These are phyloP conservation scores for Lepetodrilus schrolli DNA, from an alignment of 2,888 invertebrate genomes.

Conservation along the genomic window DNA sequence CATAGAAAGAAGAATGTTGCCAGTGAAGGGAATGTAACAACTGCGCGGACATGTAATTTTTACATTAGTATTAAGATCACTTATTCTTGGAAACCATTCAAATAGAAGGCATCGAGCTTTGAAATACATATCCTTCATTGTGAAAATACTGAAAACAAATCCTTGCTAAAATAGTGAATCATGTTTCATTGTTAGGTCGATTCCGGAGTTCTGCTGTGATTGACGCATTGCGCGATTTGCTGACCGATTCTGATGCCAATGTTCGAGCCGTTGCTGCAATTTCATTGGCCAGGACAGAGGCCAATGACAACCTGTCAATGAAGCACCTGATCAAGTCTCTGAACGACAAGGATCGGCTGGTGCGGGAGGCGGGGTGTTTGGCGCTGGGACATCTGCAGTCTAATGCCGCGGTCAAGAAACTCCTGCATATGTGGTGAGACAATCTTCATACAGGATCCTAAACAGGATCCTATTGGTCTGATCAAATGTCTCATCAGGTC, in stretches of 20 bases:
- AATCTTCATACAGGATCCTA: too few species aligned
- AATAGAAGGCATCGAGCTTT: too few species aligned
- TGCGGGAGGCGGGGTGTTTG: conserved; percentile 65
- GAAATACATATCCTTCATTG: too few species aligned
- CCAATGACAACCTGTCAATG: conserved; percentile 48
- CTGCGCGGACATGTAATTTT: neutral
- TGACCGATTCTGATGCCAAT: conserved; percentile 60
- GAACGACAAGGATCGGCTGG: conserved; percentile 61
- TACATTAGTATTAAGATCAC: too few species aligned
- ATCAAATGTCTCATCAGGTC: too few species aligned
- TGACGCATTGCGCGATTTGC: conserved; percentile 60
- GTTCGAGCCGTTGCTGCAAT: conserved; percentile 64
- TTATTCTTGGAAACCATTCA: too few species aligned
- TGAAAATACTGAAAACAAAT: too few species aligned
- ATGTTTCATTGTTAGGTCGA: conserved; percentile 48
- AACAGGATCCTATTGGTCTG: too few species aligned
- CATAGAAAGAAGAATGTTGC: too few species aligned
- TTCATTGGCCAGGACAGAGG: conserved; percentile 62
- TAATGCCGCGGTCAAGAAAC: conserved; percentile 54
- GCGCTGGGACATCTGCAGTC: conserved; percentile 63
- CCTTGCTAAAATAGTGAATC: too few species aligned
- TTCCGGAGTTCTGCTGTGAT: conserved; percentile 61
- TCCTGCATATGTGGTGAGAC: conserved; percentile 64
- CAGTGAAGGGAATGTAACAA: too few species aligned
- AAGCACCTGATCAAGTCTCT: conserved; percentile 52